Evolutionary conservation across 2,888 invertebrate species (phyloP), one percentile per base, ranked within the genome.

Genomic region (Blera fallax): DNA sequence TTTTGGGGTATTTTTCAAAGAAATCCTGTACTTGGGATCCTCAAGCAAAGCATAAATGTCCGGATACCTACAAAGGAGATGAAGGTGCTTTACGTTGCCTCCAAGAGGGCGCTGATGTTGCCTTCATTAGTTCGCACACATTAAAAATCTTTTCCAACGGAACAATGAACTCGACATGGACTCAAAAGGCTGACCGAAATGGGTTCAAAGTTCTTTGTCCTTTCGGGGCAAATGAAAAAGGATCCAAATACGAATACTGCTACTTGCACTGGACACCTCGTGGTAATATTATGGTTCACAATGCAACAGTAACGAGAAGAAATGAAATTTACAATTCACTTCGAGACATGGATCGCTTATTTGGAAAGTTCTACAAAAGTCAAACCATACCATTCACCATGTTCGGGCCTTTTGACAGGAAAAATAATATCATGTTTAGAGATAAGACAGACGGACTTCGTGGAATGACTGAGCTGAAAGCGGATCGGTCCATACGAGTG

Each of bases 291-390:
- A 94, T 96, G 93, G 93, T 94, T 0, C 92, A 94, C 52, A 93
- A 93, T 54, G 89, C 93, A 3, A 92, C 94, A 0, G 87, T 91
- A 2, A 92, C 94, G 87, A 93, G 95, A 87, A 92, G 92, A 27
- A 94, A 95, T 88, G 97, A 97, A 90, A 94, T 96, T 0, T 93
- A 95, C 74, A 94, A 95, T 87, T 94, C 95, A 0, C 93, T 97
- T 43, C 93, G 95, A 11, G 94, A 95, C 87, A 93, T 96, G 89
- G 96, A 96, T 89, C 93, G 94, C 87, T 91, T 95, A 32, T 96
- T 96, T 90, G 96, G 96, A 48, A 94, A 94, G 89, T 93, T 93
- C 45, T 93, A 91, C 88, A 93, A 93, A 65, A 92, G 93, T 3
- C 93, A 94, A 14, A 94, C 94, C 0, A 93, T 94, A 0, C 93